Evolutionary conservation across 2,888 invertebrate genomes (phyloP), one percentile per base, ranked within the genome.

Genomic region (Gryllus longicercus): DNA sequence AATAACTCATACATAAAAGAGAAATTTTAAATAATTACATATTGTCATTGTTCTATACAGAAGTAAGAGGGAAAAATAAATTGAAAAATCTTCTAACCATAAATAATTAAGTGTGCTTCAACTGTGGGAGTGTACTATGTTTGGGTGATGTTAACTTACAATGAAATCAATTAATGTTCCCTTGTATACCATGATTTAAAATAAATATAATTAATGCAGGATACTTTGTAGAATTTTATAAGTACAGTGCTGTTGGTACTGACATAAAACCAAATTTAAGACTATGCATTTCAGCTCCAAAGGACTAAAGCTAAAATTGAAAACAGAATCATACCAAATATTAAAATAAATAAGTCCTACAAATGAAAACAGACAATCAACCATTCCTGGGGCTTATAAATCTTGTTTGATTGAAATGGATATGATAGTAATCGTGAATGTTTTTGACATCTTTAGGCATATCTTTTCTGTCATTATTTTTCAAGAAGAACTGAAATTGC

Each of bases 211-310:
- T 63, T 63, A 63, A 63, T 18, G 14, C 63, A 63, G 63, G 63
- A 63, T 63, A 63, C 63, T 63, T 63, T 63, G 63, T 63, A 63
- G 63, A 63, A 38, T 63, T 63, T 63, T 63, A 63, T 63, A 63
- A 63, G 63, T 63, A 63, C 63, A 63, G 63, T 14, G 63, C 63
- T 63, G 63, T 63, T 63, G 63, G 63, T 63, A 63, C 63, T 63
- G 63, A 63, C 63, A 63, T 63, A 63, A 63, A 18, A 63, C 63
- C 63, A 63, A 63, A 63, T 63, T 38, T n/a, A 63, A 63, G 63
- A 63, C 63, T 63, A 63, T n/a, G n/a, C n/a, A n/a, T 18, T 63
- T 63, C 63, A 63, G 63, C 63, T 63, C 63, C 63, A 63, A 18
- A 63, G n/a, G 63, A 63, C 63, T 63, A 18, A 14, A 11, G n/a